Percentiles rank a stretch among this genome's conserved stretches.
phyloP scores from a whole-genome alignment of 2,113 vertebrate species.

The Cheilinus undulatus region DNA sequence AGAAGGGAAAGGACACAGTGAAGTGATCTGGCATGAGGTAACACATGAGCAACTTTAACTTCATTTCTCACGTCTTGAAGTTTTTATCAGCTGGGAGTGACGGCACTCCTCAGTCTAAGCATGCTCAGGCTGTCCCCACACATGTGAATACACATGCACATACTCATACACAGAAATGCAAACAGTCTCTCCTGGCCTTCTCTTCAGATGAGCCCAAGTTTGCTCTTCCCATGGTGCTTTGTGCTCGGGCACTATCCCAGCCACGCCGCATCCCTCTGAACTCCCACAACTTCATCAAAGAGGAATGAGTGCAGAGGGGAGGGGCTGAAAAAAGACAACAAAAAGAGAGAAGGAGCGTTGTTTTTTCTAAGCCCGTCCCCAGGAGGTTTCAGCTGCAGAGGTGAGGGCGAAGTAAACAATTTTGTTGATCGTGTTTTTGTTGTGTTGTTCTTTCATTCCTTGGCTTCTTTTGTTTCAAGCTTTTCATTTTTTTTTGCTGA shows the following conservation, averaged over 20 bases:
- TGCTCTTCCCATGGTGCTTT: conserved; percentile 80
- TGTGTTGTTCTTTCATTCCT: conserved; percentile 65
- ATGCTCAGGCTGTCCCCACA: conserved; percentile 1
- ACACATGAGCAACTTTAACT: conserved; percentile 16
- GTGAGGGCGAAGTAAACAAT: conserved; percentile 81
- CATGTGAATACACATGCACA: conserved; percentile 9
- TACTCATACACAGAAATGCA: conserved; percentile 1
- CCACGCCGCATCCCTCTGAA: conserved; percentile 66
- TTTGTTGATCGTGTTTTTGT: conserved; percentile 73
- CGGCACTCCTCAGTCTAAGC: conserved; percentile 46
- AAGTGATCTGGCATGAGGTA: conserved; percentile 33
- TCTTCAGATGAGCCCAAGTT: conserved; percentile 65
- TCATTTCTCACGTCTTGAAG: conserved; percentile 43
- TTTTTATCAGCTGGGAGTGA: conserved; percentile 48
- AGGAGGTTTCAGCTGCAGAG: conserved; percentile 69
- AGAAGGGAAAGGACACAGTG: background rate
- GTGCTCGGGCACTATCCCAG: conserved; percentile 67
- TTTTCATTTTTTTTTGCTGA: conserved; percentile 45
- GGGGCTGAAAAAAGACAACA: conserved; percentile 42
- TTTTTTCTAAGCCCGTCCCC: conserved; percentile 72
- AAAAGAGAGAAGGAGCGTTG: conserved; percentile 23
- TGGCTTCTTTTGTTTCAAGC: conserved; percentile 69
- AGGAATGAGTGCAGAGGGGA: conserved; percentile 60
- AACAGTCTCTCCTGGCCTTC: conserved; percentile 10
- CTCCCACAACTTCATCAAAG: conserved; percentile 82